Conservation (phyloP, 2,888 invertebrate genomes). For the Cybosia mesomella region DNA sequence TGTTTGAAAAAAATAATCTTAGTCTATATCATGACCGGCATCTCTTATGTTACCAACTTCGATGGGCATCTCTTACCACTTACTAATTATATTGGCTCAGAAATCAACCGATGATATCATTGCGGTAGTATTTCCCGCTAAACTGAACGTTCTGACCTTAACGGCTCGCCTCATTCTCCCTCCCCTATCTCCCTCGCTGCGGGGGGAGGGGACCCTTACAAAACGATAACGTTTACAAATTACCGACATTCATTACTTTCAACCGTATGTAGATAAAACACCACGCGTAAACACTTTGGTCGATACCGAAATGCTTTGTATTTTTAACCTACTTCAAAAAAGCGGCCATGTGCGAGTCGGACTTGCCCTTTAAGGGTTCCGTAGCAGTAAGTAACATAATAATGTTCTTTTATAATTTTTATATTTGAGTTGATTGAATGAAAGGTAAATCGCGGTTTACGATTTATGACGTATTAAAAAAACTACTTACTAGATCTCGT, state of each 20-base stretch:
- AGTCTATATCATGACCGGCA: too few species aligned
- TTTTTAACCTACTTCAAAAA: background rate
- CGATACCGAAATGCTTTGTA: background rate
- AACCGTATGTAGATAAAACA: background rate
- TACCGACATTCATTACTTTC: background rate
- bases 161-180: background rate
- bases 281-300: background rate
- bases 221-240: slow-evolving; percentile 1
- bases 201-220: background rate
- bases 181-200: background rate
- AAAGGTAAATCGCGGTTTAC: too few species aligned
- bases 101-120: background rate
- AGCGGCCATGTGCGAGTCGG: too few species aligned
- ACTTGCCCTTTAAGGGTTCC: too few species aligned
- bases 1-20: too few species aligned
- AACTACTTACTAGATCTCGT: too few species aligned
- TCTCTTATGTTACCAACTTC: too few species aligned
- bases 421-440: too few species aligned
- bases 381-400: too few species aligned
- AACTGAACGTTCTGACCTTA: background rate
- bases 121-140: background rate
- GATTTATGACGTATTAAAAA: too few species aligned
- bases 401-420: too few species aligned
- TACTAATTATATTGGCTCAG: background rate
- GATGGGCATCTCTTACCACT: background rate